A percentile compares a stretch with the other conserved stretches of the same genome.
Evolutionary conservation across 2,888 invertebrate genomes (phyloP).

Genomic region (Morpho achilles): DNA sequence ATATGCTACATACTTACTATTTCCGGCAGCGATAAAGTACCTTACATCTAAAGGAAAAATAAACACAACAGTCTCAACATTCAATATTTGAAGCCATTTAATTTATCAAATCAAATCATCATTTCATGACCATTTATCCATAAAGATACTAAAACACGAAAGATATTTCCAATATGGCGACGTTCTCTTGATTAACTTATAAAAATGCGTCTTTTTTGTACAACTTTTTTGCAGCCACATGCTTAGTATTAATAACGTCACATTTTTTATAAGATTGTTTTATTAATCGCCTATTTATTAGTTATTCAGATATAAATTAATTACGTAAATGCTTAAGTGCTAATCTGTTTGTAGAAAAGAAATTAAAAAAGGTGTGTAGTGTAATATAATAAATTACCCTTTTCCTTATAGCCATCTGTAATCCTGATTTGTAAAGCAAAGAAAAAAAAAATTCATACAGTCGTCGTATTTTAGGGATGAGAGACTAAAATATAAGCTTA

Average conservation of each 20-base stretch:
- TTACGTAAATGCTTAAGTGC: no score
- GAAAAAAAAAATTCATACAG: constrained; percentile 49
- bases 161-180: no score
- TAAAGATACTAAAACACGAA: no score
- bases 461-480: constrained; percentile 19
- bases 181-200: no score
- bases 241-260: no score
- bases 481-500: background rate
- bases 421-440: constrained; percentile 62
- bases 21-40: constrained; percentile 4
- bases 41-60: background rate
- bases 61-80: no score
- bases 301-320: background rate
- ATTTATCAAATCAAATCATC: no score
- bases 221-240: no score
- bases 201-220: no score
- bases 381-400: constrained; percentile 49
- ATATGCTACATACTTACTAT: constrained; percentile 9
- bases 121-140: no score
- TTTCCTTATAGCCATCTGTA: constrained; percentile 65
- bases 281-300: background rate
- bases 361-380: background rate
- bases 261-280: no score
- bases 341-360: no score
- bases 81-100: background rate